Conservation (phyloP, 2,113 vertebrate species). For the Poecile atricapillus region DNA sequence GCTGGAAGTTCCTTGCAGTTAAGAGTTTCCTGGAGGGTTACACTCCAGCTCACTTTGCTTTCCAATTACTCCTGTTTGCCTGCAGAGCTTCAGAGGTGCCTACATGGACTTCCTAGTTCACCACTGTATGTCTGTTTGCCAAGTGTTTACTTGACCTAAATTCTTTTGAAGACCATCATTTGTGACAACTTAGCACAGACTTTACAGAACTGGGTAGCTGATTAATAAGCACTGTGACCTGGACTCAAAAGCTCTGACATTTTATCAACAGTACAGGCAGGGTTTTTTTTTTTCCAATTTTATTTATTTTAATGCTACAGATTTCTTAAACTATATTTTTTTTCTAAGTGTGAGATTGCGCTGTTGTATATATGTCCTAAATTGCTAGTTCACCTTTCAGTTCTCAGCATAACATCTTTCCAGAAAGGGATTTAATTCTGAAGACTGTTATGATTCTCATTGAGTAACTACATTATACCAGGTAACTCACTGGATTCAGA, state of each 20-base stretch:
- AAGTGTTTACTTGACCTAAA: constrained; percentile 34
- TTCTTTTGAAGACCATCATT: constrained; percentile 18
- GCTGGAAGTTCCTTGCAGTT: neutral
- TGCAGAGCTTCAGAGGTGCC: neutral
- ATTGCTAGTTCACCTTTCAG: neutral
- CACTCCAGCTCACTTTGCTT: neutral
- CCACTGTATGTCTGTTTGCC: neutral
- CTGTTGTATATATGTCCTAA: neutral
- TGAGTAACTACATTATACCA: neutral
- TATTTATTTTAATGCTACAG: neutral
- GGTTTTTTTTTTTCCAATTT: neutral
- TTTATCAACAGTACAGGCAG: neutral
- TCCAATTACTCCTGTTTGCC: neutral
- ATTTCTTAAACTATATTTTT: neutral
- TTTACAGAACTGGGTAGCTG: neutral
- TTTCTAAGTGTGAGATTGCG: neutral
- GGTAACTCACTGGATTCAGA: neutral
- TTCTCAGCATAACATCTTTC: neutral
- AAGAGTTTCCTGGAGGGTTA: neutral
- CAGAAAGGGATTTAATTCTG: neutral
- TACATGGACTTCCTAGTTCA: neutral
- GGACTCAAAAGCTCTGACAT: neutral
- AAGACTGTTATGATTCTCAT: neutral
- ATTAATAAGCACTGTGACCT: neutral
- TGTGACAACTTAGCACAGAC: neutral